Conservation (phyloP, 2,113 vertebrate genomes). For the Prunella fulvescens region DNA sequence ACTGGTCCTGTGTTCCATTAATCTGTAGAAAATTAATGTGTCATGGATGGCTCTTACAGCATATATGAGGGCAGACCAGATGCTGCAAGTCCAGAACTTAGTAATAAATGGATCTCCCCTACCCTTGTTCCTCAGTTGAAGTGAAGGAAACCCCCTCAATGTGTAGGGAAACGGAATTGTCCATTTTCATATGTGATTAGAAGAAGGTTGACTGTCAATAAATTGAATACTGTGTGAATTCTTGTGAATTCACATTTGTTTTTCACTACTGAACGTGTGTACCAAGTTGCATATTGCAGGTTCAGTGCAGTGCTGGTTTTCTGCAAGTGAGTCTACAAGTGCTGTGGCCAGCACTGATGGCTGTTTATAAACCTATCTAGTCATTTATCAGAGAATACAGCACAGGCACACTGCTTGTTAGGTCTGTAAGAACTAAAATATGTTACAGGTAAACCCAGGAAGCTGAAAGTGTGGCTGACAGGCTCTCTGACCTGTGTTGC, state of each 20-base stretch:
- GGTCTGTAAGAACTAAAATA: rapidly evolving
- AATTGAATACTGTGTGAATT: neutral
- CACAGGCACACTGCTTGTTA: neutral
- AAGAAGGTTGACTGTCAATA: neutral
- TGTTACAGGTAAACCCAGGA: neutral
- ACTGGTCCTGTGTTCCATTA: neutral
- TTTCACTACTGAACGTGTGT: neutral
- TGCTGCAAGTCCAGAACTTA: neutral
- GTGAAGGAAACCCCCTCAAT: neutral
- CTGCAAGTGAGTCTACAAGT: neutral
- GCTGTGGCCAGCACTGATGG: neutral
- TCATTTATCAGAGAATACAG: neutral
- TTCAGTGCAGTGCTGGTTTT: neutral
- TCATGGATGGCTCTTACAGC: neutral
- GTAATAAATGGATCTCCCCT: neutral
- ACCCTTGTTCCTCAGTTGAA: neutral
- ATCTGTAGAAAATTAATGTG: neutral
- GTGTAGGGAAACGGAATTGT: neutral
- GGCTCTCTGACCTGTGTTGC: neutral
- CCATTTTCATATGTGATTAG: neutral
- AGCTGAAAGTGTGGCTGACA: neutral
- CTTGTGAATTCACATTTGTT: neutral
- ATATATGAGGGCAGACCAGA: neutral
- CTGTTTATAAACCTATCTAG: neutral
- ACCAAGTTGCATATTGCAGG: neutral